Evolutionary conservation across 2,888 invertebrate genomes (phyloP).

Genomic region (Smittia sp.): DNA sequence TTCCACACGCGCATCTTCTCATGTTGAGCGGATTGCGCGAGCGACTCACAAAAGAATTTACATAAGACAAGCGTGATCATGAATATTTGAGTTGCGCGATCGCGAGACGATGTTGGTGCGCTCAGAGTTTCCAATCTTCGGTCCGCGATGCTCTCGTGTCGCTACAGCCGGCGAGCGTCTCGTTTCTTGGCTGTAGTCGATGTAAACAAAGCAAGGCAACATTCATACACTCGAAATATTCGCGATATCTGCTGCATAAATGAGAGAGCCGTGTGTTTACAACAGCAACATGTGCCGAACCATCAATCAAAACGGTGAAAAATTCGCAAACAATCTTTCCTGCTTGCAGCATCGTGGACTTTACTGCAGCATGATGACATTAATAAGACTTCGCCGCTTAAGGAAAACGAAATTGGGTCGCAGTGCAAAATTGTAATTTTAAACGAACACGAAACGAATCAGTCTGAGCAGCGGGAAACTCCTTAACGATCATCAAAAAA

Average conservation of each 20-base stretch:
- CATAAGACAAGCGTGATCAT: constrained; percentile 16
- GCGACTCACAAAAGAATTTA: neutral
- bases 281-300: neutral
- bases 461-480: too few species aligned
- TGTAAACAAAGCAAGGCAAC: constrained; percentile 14
- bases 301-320: neutral
- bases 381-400: neutral
- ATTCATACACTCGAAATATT: neutral
- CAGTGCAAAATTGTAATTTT: too few species aligned
- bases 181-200: constrained; percentile 9
- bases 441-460: too few species aligned
- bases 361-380: neutral
- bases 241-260: neutral
- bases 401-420: too few species aligned
- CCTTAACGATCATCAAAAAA: too few species aligned
- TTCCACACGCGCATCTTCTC: constrained; percentile 7
- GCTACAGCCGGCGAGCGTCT: neutral
- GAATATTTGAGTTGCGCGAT: constrained; percentile 20
- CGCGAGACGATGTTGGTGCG: neutral
- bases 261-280: neutral
- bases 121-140: neutral
- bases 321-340: neutral
- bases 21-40: constrained; percentile 6
- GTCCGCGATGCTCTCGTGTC: neutral
- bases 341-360: neutral